These are phyloP conservation scores for Chorisops tibialis DNA, from an alignment of 2,888 invertebrate genomes.

Conservation along the genomic window DNA sequence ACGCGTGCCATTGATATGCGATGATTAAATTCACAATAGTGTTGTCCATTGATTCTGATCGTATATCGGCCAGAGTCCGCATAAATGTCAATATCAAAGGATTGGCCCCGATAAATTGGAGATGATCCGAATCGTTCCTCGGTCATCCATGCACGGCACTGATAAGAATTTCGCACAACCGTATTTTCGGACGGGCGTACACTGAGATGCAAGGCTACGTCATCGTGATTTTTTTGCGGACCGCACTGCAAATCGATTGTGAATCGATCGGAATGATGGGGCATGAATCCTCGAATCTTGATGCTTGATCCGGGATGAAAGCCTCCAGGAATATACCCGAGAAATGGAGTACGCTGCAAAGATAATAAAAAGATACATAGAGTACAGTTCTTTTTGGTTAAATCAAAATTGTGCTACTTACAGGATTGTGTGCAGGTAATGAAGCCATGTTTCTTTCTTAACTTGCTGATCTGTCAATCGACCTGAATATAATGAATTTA, in stretches of 20 bases:
- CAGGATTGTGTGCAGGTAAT: too few relatives aligned
- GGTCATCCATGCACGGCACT: constrained; percentile 53
- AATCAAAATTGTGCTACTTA: too few relatives aligned
- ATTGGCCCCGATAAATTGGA: constrained; percentile 63
- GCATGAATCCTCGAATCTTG: constrained; percentile 63
- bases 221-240: constrained; percentile 67
- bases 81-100: constrained; percentile 69
- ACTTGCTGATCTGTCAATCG: too few relatives aligned
- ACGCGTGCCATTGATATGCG: constrained; percentile 61
- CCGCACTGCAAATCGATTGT: constrained; percentile 75
- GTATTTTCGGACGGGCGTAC: constrained; percentile 56
- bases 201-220: constrained; percentile 70
- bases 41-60: constrained; percentile 77
- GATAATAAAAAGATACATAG: neutral
- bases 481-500: too few relatives aligned
- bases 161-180: constrained; percentile 55
- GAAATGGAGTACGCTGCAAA: constrained; percentile 65
- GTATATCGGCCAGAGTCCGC: constrained; percentile 55
- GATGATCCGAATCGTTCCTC: constrained; percentile 57
- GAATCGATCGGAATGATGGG: constrained; percentile 58
- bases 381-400: too few relatives aligned
- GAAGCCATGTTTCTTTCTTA: too few relatives aligned
- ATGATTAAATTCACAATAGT: constrained; percentile 74
- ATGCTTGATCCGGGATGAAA: constrained; percentile 69
- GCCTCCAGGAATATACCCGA: constrained; percentile 64